A percentile compares a stretch with the other conserved stretches of the same genome.
Evolutionary conservation across 2,888 invertebrate genomes (phyloP).

Genomic region (Chloroclystis v-ata): DNA sequence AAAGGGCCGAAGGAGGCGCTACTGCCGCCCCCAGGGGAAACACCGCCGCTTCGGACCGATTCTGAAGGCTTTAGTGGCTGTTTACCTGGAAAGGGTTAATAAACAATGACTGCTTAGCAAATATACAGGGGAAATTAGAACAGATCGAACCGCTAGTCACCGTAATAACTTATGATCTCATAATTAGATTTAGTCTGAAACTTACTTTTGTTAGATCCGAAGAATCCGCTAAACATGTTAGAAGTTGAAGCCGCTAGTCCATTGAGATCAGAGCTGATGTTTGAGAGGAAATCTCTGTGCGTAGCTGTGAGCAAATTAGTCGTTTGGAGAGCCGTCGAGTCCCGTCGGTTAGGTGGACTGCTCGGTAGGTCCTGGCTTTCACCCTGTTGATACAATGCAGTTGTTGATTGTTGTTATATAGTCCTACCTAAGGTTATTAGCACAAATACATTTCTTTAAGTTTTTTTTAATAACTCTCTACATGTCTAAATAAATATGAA

Average conservation of each 20-base stretch:
- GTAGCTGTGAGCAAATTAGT: conserved; percentile 82
- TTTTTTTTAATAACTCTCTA: too few relatives aligned
- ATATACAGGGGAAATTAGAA: too few relatives aligned
- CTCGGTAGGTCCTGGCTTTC: conserved; percentile 61
- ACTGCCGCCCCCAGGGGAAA: conserved; percentile 32
- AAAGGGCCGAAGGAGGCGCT: conserved; percentile 61
- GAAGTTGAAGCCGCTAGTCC: conserved; percentile 95
- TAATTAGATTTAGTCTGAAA: too few relatives aligned
- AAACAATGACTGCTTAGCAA: too few relatives aligned
- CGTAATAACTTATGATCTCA: too few relatives aligned
- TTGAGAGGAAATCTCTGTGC: conserved; percentile 90
- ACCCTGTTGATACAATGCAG: too few relatives aligned
- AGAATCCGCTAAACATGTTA: conserved; percentile 96
- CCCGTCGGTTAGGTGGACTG: conserved; percentile 63
- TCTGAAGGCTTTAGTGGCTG: conserved; percentile 34
- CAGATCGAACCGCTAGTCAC: too few relatives aligned
- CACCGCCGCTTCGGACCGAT: conserved; percentile 16
- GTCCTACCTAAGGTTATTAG: too few relatives aligned
- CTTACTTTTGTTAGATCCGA: conserved; percentile 83
- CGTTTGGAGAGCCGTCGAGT: conserved; percentile 81
- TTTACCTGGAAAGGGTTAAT: conserved; percentile 41
- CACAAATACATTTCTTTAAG: too few relatives aligned
- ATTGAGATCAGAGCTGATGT: conserved; percentile 94
- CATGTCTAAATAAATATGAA: too few relatives aligned
- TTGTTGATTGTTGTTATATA: too few relatives aligned